phyloP scores from a whole-genome alignment of 2,888 invertebrate genomes.

The Adineta ricciae region DNA sequence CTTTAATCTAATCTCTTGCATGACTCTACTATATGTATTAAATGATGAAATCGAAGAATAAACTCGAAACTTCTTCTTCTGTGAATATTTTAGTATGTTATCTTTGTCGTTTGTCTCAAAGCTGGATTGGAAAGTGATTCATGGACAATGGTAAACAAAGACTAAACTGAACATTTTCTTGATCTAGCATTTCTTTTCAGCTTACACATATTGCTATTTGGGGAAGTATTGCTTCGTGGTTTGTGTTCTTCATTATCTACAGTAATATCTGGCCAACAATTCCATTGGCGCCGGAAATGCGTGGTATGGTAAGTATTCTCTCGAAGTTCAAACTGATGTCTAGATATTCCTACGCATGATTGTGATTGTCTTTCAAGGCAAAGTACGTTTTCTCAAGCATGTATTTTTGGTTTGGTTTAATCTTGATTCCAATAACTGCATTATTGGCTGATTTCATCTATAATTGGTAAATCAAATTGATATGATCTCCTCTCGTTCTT shows the following conservation, averaged over 20 bases:
- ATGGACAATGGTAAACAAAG: constrained; percentile 65
- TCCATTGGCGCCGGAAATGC: constrained; percentile 73
- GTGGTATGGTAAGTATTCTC: constrained; percentile 62
- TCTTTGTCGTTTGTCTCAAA: constrained; percentile 92
- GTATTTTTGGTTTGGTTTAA: constrained; percentile 82
- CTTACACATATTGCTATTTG: constrained; percentile 86
- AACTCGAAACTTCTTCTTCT: neutral
- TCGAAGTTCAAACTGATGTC: neutral
- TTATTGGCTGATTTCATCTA: constrained; percentile 75
- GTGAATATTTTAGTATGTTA: constrained; percentile 65
- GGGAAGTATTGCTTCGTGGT: constrained; percentile 88
- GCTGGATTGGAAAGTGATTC: constrained; percentile 89
- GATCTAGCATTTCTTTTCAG: constrained; percentile 40
- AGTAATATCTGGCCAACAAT: constrained; percentile 56
- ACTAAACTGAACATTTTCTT: constrained; percentile 25
- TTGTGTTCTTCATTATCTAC: constrained; percentile 77
- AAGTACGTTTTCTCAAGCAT: constrained; percentile 73
- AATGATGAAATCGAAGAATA: too few species aligned
- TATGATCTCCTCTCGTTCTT: neutral
- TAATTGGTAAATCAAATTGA: constrained; percentile 56
- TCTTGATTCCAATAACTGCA: constrained; percentile 76
- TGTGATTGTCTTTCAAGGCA: constrained; percentile 43
- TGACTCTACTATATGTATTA: neutral
- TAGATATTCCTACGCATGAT: neutral
- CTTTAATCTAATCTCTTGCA: neutral